Evolutionary conservation across 2,888 invertebrate genomes (phyloP), one percentile per base, ranked within the genome.

Genomic region (Cephus rjabovi): DNA sequence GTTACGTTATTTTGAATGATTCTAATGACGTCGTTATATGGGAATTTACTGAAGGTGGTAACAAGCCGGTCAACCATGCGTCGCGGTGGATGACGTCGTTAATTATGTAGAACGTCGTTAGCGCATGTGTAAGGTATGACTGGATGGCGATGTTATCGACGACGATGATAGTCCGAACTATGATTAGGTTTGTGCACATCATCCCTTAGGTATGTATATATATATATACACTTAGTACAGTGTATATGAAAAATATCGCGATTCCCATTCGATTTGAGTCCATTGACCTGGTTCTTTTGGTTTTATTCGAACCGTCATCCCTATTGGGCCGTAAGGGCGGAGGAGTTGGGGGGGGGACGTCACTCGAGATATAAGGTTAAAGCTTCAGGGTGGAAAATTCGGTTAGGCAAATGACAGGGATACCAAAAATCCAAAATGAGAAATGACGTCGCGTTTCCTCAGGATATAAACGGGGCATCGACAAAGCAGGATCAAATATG

Each of bases 1-100:
- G 77, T 79, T 74, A 69, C 70, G 77, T 79, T 81, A 73, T 78
- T 79, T 76, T 40, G 76, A 83, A 81, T 76, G 77, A 81, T 80
- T 75, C 69, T 77, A 77, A 80, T 77, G 76, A 81, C 78, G 77
- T 75, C 79, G 77, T 76, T 77, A 77, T 75, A 77, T 34, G 78
- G 75, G 77, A 80, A 83, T 83, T 83, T 80, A 81, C 77, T 79
- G 75, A 78, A 78, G 12, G 71, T 80, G 75, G 77, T 79, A 81
- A 77, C 80, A 73, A 73, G 76, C 75, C 74, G 74, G 34, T 68
- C 70, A 6, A 6, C 2, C 40, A 40, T 40, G 40, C 40, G 40
- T 40, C 40, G 40, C 40, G 40, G 40, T 15, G 40, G 40, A 40
- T 40, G 40, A 40, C 56, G 56, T 56, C 56, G 23, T 56, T 56